Percentiles rank a stretch among this genome's conserved stretches.
phyloP scores from a whole-genome alignment of 37 sponge, comb jelly and placozoan species.

The Spongilla lacustris region DNA sequence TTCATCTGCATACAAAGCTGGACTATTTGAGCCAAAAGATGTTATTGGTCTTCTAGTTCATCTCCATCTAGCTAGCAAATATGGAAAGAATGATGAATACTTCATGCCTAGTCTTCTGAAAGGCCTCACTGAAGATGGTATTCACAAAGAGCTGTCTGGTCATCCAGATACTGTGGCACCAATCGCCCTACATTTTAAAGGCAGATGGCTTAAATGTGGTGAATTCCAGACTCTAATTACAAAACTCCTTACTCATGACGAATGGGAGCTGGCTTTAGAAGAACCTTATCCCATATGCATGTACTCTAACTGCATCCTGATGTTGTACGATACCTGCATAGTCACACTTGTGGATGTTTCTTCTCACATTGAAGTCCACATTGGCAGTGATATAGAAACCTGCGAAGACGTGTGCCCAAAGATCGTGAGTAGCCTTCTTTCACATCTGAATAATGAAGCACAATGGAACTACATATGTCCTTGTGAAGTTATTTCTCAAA shows the following conservation, averaged over 20 bases:
- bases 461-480: too few species aligned
- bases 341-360: constrained; percentile 15
- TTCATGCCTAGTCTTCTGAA: constrained; percentile 23
- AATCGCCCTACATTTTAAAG: not conserved
- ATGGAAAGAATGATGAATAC: constrained; percentile 5
- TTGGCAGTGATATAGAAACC: not conserved
- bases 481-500: too few species aligned
- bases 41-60: constrained; percentile 8
- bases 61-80: constrained; percentile 2
- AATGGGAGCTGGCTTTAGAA: constrained; percentile 17
- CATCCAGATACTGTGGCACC: not conserved
- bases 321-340: not conserved
- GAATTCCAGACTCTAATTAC: not conserved
- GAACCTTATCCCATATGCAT: not conserved
- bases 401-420: not conserved
- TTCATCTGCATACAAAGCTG: not conserved
- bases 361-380: constrained; percentile 16
- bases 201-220: constrained; percentile 7
- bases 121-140: not conserved
- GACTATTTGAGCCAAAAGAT: not conserved
- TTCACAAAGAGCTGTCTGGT: not conserved
- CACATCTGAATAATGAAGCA: too few species aligned
- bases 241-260: not conserved
- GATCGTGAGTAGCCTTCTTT: too few species aligned
- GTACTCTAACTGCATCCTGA: constrained; percentile 7